Base-by-base conservation (phyloP, 1,140 invertebrate species). In the Ips nitidus region DNA sequence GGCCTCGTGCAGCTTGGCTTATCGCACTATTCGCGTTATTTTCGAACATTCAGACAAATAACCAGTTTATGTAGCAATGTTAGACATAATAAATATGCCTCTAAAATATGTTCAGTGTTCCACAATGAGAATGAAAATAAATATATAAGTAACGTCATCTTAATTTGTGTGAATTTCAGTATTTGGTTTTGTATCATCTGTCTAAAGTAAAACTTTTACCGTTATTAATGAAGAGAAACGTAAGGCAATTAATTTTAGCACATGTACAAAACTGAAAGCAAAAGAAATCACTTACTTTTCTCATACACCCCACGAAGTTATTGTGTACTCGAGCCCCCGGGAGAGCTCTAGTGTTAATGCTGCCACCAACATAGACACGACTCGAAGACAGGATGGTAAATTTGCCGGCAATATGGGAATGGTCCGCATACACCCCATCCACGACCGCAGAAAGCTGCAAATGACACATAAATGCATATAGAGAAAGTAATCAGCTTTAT, bases 281-380 rank as follows among this genome's bases (percentile, higher is more conserved):
- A 55, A 2, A 38, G 36, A 5, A 36, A 55, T 36, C 37, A 62
- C 80, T 82, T 81, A 98, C 96, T 87, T 98, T 96, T 81, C 94
- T 89, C 76, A 99, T 84, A 80, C 97, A 99, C 2, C 97, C 97
- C 71, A 96, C 91, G 79, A 98, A 98, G 82, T 97, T 97, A 76
- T 88, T 91, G 78, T 91, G 89, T 8, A 93, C 90, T 63, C 90
- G 86, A n/a, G 92, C 89, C 1, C 93, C 94, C n/a, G 90, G 88
- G 50, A 95, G 81, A 2, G 88, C 88, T 45, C 87, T 83, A 2
- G 91, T 88, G 78, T 94, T 91, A 40, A 94, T 90, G 22, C 92
- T 92, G 1, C 96, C 96, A 2, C 94, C 97, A 7, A 98, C 90
- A 75, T 93, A 92, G 4, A 97, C 88, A 45, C 90, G 83, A 70